Percentiles rank a stretch among this genome's conserved stretches.
These are phyloP conservation scores for Atherinomorus stipes DNA, from an alignment of 2,113 vertebrate species.

Conservation along the genomic window DNA sequence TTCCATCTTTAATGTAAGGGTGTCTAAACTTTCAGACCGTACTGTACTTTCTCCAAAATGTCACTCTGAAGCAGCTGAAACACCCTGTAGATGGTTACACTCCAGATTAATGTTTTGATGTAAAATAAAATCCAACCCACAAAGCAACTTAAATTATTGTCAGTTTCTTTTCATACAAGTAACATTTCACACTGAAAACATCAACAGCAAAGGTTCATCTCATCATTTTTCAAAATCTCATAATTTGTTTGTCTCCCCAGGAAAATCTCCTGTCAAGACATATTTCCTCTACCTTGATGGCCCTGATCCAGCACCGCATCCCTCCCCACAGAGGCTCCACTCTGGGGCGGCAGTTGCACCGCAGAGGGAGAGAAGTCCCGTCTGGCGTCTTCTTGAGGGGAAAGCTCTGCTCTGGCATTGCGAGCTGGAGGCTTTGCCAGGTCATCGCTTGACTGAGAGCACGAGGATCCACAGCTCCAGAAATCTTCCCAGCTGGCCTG, in stretches of 20 bases:
- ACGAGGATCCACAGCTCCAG: constrained; percentile 85
- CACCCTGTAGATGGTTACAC: no score
- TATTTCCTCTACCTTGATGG: constrained; percentile 61
- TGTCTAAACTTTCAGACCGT: no score
- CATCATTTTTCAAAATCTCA: not conserved
- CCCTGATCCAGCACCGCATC: constrained; percentile 65
- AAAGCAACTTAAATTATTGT: no score
- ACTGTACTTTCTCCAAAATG: no score
- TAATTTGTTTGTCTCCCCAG: not conserved
- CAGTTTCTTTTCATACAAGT: no score
- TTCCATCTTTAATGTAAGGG: no score
- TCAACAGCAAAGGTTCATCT: not conserved
- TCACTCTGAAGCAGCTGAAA: no score
- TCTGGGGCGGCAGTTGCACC: constrained; percentile 72
- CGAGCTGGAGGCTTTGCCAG: constrained; percentile 71
- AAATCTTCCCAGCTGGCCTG: constrained; percentile 79
- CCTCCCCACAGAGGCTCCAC: constrained; percentile 46
- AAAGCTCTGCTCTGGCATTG: constrained; percentile 67
- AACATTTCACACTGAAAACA: not conserved
- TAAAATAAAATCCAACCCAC: no score
- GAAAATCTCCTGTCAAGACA: not conserved
- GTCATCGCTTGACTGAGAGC: constrained; percentile 85
- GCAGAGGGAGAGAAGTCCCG: constrained; percentile 76
- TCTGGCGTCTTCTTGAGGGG: constrained; percentile 61
- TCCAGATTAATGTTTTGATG: no score